Evolutionary conservation across 2,797 vertebrate species (phyloP).

Genomic region (Oreochromis grahami): DNA sequence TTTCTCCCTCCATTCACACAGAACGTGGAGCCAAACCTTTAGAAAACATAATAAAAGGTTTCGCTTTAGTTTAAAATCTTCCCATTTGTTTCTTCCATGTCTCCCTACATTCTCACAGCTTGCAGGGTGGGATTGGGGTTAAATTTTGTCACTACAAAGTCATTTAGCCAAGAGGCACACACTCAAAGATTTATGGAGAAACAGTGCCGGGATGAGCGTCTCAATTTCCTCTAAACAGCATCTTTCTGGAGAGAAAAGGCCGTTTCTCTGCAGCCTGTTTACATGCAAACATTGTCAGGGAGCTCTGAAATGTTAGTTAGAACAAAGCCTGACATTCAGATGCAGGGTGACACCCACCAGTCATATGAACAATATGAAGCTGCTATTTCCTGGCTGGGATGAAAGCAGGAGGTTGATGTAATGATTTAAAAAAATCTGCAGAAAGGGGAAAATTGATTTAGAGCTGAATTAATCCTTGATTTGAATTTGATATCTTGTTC

Average conservation of each 20-base stretch:
- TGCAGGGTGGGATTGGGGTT: conserved; percentile 57
- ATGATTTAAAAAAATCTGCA: neutral
- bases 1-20: neutral
- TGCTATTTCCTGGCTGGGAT: neutral
- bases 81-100: conserved; percentile 24
- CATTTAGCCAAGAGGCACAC: conserved; percentile 90
- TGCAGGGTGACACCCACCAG: conserved; percentile 46
- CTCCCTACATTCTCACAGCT: conserved; percentile 37
- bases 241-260: conserved; percentile 56
- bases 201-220: conserved; percentile 85
- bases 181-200: conserved; percentile 91
- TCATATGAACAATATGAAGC: conserved; percentile 20
- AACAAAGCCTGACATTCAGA: conserved; percentile 57
- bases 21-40: neutral
- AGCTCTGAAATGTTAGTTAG: conserved; percentile 50
- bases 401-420: neutral
- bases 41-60: conserved; percentile 10
- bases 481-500: neutral
- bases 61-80: conserved; percentile 1
- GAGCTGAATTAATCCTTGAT: neutral
- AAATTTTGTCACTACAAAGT: conserved; percentile 69
- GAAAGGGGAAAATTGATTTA: neutral
- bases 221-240: conserved; percentile 80
- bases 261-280: conserved; percentile 53
- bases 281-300: conserved; percentile 63